phyloP scores from a whole-genome alignment of 1,140 invertebrate genomes.

The Chelonus insularis region DNA sequence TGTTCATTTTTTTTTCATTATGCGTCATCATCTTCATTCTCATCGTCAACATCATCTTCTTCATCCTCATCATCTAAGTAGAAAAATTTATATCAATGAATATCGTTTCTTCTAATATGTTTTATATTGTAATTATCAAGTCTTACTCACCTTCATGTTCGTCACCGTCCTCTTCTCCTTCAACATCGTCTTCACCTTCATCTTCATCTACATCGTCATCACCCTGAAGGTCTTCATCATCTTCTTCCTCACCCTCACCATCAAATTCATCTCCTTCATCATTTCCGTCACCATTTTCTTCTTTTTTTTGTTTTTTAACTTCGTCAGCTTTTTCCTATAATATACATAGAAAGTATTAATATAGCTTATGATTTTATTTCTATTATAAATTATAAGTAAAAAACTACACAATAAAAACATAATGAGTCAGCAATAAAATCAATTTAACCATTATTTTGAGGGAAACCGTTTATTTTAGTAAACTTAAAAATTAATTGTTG shows the following conservation, averaged over 20 bases:
- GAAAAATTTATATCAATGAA: constrained; percentile 30
- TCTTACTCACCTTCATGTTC: constrained; percentile 63
- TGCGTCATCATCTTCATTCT: constrained; percentile 61
- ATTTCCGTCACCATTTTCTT: constrained; percentile 70
- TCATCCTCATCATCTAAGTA: constrained; percentile 65
- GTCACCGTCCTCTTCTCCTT: constrained; percentile 70
- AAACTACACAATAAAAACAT: too few species aligned
- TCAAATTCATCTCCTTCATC: constrained; percentile 56
- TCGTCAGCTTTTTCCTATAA: constrained; percentile 73
- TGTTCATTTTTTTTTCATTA: constrained; percentile 56
- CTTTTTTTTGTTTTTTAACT: constrained; percentile 77
- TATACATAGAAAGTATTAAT: constrained; percentile 30
- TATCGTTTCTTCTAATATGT: too few species aligned
- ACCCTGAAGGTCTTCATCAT: constrained; percentile 48
- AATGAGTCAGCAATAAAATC: too few species aligned
- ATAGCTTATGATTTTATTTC: neutral
- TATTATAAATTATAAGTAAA: neutral
- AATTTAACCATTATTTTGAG: too few species aligned
- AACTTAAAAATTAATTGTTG: too few species aligned
- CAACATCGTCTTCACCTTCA: constrained; percentile 68
- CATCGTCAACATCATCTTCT: constrained; percentile 65
- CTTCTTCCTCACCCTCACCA: constrained; percentile 56
- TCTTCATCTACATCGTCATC: constrained; percentile 62
- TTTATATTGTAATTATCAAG: too few species aligned
- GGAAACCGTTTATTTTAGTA: too few species aligned